Evolutionary conservation across 2,888 invertebrate genomes (phyloP).

Genomic region (Neria commutata): DNA sequence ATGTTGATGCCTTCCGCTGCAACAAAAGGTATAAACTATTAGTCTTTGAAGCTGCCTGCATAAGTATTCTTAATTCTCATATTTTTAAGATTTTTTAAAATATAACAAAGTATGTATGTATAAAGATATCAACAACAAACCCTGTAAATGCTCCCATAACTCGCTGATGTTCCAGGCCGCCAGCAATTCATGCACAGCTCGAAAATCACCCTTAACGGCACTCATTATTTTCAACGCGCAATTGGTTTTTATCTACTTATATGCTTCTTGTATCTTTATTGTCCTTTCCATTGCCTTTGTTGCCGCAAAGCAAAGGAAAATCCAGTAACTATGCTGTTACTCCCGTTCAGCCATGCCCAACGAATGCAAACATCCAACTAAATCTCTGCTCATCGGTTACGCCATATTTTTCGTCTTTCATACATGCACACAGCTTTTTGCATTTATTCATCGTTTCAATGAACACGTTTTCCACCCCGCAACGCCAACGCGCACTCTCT

Average conservation of each 20-base stretch:
- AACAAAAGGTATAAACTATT: slow-evolving; percentile 1
- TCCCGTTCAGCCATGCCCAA: slow-evolving; percentile 48
- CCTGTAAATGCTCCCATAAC: not conserved
- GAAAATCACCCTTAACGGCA: too few relatives aligned
- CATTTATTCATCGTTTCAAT: slow-evolving; percentile 37
- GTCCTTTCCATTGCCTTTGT: too few relatives aligned
- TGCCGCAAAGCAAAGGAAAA: too few relatives aligned
- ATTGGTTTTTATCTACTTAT: not conserved
- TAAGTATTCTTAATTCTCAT: too few relatives aligned
- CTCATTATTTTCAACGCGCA: too few relatives aligned
- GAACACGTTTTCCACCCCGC: slow-evolving; percentile 13
- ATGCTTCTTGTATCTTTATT: too few relatives aligned
- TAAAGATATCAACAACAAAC: not conserved
- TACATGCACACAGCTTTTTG: slow-evolving; percentile 14
- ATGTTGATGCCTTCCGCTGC: slow-evolving; percentile 48
- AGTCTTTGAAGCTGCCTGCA: not conserved
- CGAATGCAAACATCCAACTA: slow-evolving; percentile 46
- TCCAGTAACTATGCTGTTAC: too few relatives aligned
- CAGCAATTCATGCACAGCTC: too few relatives aligned
- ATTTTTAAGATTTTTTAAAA: not conserved
- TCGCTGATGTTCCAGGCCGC: too few relatives aligned
- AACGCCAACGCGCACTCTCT: slow-evolving; percentile 21
- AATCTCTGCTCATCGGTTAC: slow-evolving; percentile 43
- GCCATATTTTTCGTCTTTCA: slow-evolving; percentile 7
- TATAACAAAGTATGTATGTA: not conserved